These are phyloP conservation scores for Tachyglossus aculeatus DNA, from an alignment of 2,797 vertebrate genomes.

Conservation along the genomic window DNA sequence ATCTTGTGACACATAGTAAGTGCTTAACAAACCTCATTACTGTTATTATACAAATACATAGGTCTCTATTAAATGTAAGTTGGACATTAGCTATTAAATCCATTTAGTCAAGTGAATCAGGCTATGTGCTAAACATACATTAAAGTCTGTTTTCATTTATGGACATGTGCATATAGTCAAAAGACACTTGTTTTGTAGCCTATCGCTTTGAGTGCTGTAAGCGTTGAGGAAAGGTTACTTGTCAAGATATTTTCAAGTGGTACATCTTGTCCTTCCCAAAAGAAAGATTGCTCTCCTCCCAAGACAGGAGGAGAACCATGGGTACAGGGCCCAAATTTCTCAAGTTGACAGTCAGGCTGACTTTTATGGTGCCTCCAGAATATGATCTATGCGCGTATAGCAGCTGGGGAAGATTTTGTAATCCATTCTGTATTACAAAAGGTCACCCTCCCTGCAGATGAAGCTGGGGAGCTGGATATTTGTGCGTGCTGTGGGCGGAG, in stretches of 20 bases:
- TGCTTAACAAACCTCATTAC: too few species aligned
- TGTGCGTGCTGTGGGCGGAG: background rate
- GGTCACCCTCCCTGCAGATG: conserved; percentile 50
- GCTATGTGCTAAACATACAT: background rate
- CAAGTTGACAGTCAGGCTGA: conserved; percentile 65
- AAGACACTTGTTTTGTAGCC: conserved; percentile 28
- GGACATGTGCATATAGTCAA: background rate
- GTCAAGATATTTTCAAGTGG: conserved; percentile 40
- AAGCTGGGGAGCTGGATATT: conserved; percentile 29
- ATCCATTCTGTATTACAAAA: conserved; percentile 57
- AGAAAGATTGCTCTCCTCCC: conserved; percentile 59
- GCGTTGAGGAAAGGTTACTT: conserved; percentile 44
- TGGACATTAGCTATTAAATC: too few species aligned
- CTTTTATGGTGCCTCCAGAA: conserved; percentile 64
- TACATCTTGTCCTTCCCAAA: conserved; percentile 52
- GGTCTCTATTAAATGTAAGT: too few species aligned
- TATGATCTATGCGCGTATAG: conserved; percentile 54
- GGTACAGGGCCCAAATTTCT: conserved; percentile 62
- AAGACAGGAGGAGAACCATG: conserved; percentile 59
- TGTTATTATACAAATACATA: too few species aligned
- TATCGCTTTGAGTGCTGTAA: background rate
- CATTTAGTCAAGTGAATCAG: too few species aligned
- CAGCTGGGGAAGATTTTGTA: conserved; percentile 49
- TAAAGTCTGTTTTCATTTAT: background rate
- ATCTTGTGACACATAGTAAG: too few species aligned